Conservation (phyloP, 2,113 vertebrate species). For the Istiophorus platypterus region DNA sequence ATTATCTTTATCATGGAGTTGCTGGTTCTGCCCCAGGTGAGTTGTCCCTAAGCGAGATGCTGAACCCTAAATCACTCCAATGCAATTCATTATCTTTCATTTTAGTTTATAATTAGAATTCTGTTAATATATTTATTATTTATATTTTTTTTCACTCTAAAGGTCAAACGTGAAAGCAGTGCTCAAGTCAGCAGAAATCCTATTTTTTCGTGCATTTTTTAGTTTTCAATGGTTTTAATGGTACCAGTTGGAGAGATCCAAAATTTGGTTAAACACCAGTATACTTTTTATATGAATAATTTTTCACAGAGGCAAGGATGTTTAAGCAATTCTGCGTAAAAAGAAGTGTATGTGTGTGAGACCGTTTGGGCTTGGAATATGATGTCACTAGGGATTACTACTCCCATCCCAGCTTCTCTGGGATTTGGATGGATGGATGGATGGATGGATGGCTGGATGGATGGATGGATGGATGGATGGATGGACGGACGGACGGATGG, state of each 20-base stretch:
- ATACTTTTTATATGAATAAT: neutral
- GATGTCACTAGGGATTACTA: constrained; percentile 84
- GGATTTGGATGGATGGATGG: constrained; percentile 19
- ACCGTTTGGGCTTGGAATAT: constrained; percentile 75
- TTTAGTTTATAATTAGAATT: too few relatives aligned
- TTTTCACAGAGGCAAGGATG: neutral
- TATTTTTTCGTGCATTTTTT: neutral
- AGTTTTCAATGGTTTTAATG: neutral
- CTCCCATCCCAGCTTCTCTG: constrained; percentile 76
- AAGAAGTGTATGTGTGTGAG: constrained; percentile 9
- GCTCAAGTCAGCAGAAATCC: neutral
- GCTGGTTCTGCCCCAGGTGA: neutral
- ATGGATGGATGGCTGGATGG: constrained; percentile 39
- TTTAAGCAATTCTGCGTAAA: constrained; percentile 14
- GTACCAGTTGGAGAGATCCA: neutral
- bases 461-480: constrained; percentile 32
- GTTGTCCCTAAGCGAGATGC: neutral
- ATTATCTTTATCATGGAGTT: neutral
- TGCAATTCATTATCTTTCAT: too few relatives aligned
- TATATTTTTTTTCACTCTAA: too few relatives aligned
- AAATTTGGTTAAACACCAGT: neutral
- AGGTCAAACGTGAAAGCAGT: neutral
- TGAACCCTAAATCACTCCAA: too few relatives aligned
- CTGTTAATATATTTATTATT: too few relatives aligned
- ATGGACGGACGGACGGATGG: constrained; percentile 15